Evolutionary conservation across 1,140 invertebrate genomes (phyloP), one percentile per base, ranked within the genome.

Genomic region (Maniola jurtina): DNA sequence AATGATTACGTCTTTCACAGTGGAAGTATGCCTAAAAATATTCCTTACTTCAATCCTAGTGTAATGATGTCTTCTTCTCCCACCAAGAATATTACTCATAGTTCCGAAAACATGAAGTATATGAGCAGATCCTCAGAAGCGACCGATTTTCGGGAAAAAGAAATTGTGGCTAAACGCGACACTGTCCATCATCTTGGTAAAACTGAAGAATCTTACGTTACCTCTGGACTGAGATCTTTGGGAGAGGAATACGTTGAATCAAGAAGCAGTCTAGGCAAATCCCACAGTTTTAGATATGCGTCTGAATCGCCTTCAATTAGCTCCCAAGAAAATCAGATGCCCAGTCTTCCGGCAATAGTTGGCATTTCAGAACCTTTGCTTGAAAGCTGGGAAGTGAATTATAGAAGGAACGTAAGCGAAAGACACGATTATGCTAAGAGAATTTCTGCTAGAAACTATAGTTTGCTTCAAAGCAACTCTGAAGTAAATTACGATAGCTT

Each of bases 241-340:
- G 85, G 85, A 13, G 84, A 87, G 16, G 90, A 92, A 69, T 89
- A 79, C 25, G 70, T 83, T 2, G 90, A 90, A 71, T 80, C 81
- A 13, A 77, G 90, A 61, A 93, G 92, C 75, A 91, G 92, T 16
- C 91, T 94, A 42, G 91, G 93, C 15, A 94, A 94, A 77, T 94
- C 94, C 6, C 92, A 94, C 58, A 94, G 94, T 77, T 95, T 95
- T 74, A 92, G 93, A 67, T 91, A 92, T 61, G 92, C 92, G 38
- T 91, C 91, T 35, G 91, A 93, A 73, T 79, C 81, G 10, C 79
- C 86, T 35, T 88, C 88, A 0, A 86, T 89, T 33, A 85, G 83
- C 59, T 90, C 87, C 6, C 89, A 91, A 63, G 91, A 92, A 55
- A 90, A 81, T 66, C 88, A 90, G 67, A 85, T 91, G 88, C 91